Base-by-base conservation (phyloP, 1,140 invertebrate genomes). In the Aradophagus sp. region DNA sequence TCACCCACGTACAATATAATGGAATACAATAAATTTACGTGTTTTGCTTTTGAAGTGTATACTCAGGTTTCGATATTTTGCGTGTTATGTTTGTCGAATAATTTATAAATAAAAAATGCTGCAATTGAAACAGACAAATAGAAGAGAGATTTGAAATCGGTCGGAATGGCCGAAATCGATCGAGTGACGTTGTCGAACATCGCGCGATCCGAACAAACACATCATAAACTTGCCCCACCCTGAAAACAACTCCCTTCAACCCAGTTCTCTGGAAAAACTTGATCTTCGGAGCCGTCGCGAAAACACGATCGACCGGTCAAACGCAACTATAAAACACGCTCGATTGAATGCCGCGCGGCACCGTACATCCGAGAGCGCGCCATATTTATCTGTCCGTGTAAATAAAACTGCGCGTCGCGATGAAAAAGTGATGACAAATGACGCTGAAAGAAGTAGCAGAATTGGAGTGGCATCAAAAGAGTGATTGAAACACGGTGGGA, bases 401-500 rank as follows among this genome's bases (percentile, higher is more conserved):
- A 67, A 67, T 58, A 67, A 66, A 58, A 13, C 52, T 66, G 47
- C 16, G 32, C 15, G 34, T 16, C 10, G 31, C 52, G 36, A 53
- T 61, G 48, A 61, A 62, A 69, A 69, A 69, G 47, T 50, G 50
- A 69, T 69, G 66, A 69, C 56, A 69, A 69, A 69, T 69, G 66
- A 59, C 47, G 19, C 47, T 19, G 65, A 59, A 58, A 67, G 53
- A 45, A 67, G 52, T 32, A 52, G 63, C 29, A 50, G 47, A 52
- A 67, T 67, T 67, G 63, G 32, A 67, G 63, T 67, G 45, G 45
- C 53, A 20, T 67, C 63, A 53, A 67, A 67, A 67, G 63, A 58
- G 45, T 58, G 39, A 29, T 35, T 56, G 45, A 52, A 45, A 20
- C 17, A 31, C 20, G 47, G 15, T 17, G 29, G 39, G 53, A 52